Base-by-base conservation (phyloP, 2,113 vertebrate genomes). In the Tychaedon coryphoeus region DNA sequence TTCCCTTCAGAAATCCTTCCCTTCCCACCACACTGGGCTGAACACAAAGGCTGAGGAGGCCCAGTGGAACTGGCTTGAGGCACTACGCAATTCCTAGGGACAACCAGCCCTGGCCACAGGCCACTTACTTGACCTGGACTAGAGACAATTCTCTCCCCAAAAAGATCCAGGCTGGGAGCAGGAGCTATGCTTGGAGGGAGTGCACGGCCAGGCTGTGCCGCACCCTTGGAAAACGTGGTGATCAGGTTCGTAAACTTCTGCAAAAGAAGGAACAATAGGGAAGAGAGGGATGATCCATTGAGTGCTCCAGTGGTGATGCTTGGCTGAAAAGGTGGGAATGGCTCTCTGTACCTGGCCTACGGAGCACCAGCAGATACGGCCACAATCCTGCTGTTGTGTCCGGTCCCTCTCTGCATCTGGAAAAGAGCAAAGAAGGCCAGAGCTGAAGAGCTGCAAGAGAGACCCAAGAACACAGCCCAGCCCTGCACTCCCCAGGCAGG, bases 41-140 rank as follows among this genome's bases (percentile, higher is more conserved):
- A 19, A 12, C 29, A 24, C 42, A 57, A 57, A 34, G 5, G 34
- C 26, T 62, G 33, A 62, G 33, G 38, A 42, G 47, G 16, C 47
- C 36, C 33, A 33, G 33, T 51, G 25, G 54, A 70, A 18, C 19
- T 19, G 36, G 19, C 33, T 24, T n/a, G 42, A 56, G 29, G 24
- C 1, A 0, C 50, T 9, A 48, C 1, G 0, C 5, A 5, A 10
- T n/a, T 60, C 9, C 31, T 34, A 12, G 54, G 43, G 43, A 22
- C 14, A 58, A 5, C 19, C 43, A 69, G 43, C 9, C 42, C 40
- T n/a, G 29, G n/a, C 4, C 42, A 34, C 24, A 48, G 34, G 42
- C 16, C 40, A 31, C 82, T 85, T 74, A 85, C 82, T 42, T 75
- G 42, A 20, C 34, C 42, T 0, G 79, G 12, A 20, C 25, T 71